A percentile compares a stretch with the other conserved stretches of the same genome.
phyloP scores from a whole-genome alignment of 2,113 vertebrate species.

The Centrocercus urophasianus region DNA sequence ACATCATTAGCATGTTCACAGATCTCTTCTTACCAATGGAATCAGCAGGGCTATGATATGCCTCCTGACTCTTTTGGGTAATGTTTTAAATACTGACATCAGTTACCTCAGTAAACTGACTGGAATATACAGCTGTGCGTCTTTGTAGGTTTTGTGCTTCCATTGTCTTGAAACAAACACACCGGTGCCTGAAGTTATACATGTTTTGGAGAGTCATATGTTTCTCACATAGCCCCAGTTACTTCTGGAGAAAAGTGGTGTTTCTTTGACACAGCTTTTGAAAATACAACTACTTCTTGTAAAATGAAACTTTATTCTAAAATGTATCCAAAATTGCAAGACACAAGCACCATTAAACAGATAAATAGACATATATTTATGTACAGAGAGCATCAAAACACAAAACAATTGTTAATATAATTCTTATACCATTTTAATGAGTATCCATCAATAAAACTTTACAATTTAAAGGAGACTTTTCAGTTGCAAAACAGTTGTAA shows the following conservation, averaged over 20 bases:
- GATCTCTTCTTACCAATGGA: not conserved
- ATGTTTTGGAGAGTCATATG: not conserved
- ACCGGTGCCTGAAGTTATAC: not conserved
- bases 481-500: conserved; percentile 74
- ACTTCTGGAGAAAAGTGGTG: not conserved
- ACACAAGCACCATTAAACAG: conserved; percentile 71
- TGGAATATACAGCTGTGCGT: not conserved
- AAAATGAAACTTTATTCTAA: conserved; percentile 80
- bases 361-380: conserved; percentile 74
- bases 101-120: not conserved
- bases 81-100: not conserved
- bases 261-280: conserved; percentile 24
- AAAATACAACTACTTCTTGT: conserved; percentile 69
- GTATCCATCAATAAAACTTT: conserved; percentile 73
- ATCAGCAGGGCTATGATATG: not conserved
- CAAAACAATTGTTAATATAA: conserved; percentile 76
- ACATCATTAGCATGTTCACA: not conserved
- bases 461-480: conserved; percentile 75
- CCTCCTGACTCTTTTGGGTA: not conserved
- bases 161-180: not conserved
- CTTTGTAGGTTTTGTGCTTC: not conserved
- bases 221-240: not conserved
- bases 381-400: conserved; percentile 71
- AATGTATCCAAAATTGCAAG: conserved; percentile 75
- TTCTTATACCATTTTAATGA: conserved; percentile 77